Evolutionary conservation across 2,797 vertebrate species (phyloP).

Genomic region (Hippoglossus hippoglossus): DNA sequence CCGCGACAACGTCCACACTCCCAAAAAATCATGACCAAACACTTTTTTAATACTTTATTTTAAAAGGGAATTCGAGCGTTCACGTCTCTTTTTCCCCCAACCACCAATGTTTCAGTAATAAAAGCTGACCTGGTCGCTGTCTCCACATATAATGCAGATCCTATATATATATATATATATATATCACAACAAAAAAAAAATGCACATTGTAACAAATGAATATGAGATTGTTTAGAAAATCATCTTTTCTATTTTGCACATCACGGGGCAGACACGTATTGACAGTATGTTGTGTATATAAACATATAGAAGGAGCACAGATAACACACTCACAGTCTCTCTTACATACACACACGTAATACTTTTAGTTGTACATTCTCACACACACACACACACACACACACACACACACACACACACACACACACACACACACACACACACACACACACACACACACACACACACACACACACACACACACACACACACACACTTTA

Average conservation of each 20-base stretch:
- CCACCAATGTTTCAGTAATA: slow-evolving; percentile 47
- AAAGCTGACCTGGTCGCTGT: slow-evolving; percentile 22
- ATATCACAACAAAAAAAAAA: slow-evolving; percentile 29
- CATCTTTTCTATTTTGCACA: slow-evolving; percentile 17
- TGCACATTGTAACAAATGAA: slow-evolving; percentile 33
- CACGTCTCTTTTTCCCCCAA: slow-evolving; percentile 39
- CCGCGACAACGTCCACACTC: not conserved
- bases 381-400: not conserved
- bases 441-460: slow-evolving; percentile 6
- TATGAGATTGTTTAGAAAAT: slow-evolving; percentile 30
- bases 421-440: not conserved
- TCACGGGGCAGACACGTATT: slow-evolving; percentile 11
- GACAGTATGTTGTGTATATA: slow-evolving; percentile 30
- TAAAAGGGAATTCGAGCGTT: slow-evolving; percentile 47
- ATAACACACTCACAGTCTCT: slow-evolving; percentile 30
- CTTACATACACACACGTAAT: slow-evolving; percentile 46
- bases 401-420: too few species aligned
- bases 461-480: slow-evolving; percentile 13
- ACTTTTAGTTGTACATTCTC: slow-evolving; percentile 53
- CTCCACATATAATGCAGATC: slow-evolving; percentile 36
- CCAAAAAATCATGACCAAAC: not conserved
- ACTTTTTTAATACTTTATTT: slow-evolving; percentile 51
- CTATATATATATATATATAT: slow-evolving; percentile 28
- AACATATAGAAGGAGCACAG: slow-evolving; percentile 31
- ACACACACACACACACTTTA: slow-evolving; percentile 9